Base-by-base conservation (phyloP, 35 echinoderm and acorn worm species). In the Holothuria glaberrima region DNA sequence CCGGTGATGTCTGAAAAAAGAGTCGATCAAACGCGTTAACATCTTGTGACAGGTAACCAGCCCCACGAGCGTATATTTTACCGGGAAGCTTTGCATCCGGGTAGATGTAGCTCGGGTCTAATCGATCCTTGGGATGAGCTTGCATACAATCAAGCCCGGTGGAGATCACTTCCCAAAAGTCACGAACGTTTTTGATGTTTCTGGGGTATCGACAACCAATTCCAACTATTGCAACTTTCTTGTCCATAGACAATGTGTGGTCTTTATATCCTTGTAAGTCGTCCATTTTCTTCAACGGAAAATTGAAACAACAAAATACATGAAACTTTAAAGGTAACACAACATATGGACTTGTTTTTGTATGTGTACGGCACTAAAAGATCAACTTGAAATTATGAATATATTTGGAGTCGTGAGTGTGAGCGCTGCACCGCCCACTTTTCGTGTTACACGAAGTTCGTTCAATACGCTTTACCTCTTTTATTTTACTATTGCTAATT, bases 1-100 rank as follows among this genome's bases (percentile, higher is more conserved):
- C 91, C 86, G 86, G 94, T 0, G 94, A 85, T 26, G 90, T 95
- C 57, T 92, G 91, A 34, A 95, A 95, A 63, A 95, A 94, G 6
- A 87, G 35, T 56, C 93, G 22, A 76, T 95, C 94, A 68, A 95
- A 95, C 26, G 22, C 44, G 33, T 82, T 33, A 27, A 87, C 86
- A 82, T 95, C 82, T n/a, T 92, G 77, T 19, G 41, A 71, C 3
- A 95, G 63, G 73, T 84, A 95, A 5, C 94, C 86, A 25, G 71
- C 89, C 24, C 30, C 21, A 33, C 26, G 22, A 21, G 71, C 86
- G 94, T 95, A 95, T 48, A 92, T 86, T 68, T 95, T 95, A 0
- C 94, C 90, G 3, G 85, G 72, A 3, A 72, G 30, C 29, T 69
- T 89, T 12, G 88, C 56, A 52, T 89, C 88, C 33, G 81, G 92